Evolutionary conservation across 1,140 invertebrate genomes (phyloP).

Genomic region (Copidosoma floridanum): DNA sequence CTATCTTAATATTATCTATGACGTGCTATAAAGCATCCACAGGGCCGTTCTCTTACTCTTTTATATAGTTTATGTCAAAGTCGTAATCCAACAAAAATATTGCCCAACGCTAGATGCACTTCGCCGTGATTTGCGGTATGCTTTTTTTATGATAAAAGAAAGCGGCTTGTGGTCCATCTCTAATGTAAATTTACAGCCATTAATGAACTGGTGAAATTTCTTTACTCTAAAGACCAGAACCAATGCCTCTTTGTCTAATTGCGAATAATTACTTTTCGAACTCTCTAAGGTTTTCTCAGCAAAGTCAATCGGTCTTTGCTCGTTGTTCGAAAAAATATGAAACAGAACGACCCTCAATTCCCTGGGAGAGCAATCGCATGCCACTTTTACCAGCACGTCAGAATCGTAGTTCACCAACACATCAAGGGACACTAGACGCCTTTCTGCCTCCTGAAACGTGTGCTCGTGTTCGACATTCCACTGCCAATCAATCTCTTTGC

Average conservation of each 20-base stretch:
- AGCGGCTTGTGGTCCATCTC: no score
- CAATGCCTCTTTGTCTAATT: conserved; percentile 55
- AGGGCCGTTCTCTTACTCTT: no score
- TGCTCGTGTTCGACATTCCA: conserved; percentile 12
- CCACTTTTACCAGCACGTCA: neutral
- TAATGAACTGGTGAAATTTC: no score
- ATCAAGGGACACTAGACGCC: neutral
- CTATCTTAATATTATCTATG: no score
- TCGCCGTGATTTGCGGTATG: neutral
- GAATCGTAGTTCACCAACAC: conserved; percentile 15
- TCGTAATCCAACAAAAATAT: neutral
- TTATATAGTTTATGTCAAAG: neutral
- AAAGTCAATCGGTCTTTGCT: conserved; percentile 43
- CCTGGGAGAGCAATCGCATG: conserved; percentile 20
- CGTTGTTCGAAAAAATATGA: conserved; percentile 1
- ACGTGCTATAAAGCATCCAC: no score
- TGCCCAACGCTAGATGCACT: neutral
- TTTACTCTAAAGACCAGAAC: conserved; percentile 52
- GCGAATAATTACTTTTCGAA: conserved; percentile 51
- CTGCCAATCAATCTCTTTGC: neutral
- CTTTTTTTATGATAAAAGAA: neutral
- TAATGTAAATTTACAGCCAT: no score
- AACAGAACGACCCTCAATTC: conserved; percentile 19
- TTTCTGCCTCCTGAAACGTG: neutral
- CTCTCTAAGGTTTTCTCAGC: conserved; percentile 48